A percentile compares a stretch with the other conserved stretches of the same genome.
Conservation (phyloP, 2,797 vertebrate genomes). For the Fratercula arctica region DNA sequence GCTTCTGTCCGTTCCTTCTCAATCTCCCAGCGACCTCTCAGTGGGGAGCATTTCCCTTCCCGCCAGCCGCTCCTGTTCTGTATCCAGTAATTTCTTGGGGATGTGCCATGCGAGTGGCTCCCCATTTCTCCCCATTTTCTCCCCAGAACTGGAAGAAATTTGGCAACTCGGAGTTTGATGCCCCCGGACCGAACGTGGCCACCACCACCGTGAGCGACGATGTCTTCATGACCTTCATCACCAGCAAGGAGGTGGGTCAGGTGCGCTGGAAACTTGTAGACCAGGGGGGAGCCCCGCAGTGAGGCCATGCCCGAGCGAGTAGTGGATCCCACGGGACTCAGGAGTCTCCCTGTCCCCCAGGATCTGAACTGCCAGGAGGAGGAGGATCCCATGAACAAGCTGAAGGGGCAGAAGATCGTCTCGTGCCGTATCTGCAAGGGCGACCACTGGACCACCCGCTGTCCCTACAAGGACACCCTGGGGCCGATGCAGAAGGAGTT, state of each 20-base stretch:
- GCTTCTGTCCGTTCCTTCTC: neutral
- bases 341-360: slow-evolving; percentile 56
- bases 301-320: fast-evolving
- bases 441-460: slow-evolving; percentile 97
- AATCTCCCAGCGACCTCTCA: fast-evolving
- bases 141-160: slow-evolving; percentile 97
- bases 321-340: fast-evolving
- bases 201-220: slow-evolving; percentile 97
- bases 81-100: fast-evolving
- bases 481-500: slow-evolving; percentile 99
- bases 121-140: neutral
- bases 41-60: fast-evolving
- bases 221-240: slow-evolving; percentile 97
- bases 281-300: fast-evolving
- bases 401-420: slow-evolving; percentile 97
- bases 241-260: slow-evolving; percentile 90
- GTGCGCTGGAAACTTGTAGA: fast-evolving
- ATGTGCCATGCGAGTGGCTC: too few species aligned
- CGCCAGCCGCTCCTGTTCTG: neutral
- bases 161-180: slow-evolving; percentile 91
- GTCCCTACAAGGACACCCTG: slow-evolving; percentile 96
- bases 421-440: slow-evolving; percentile 98
- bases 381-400: slow-evolving; percentile 97
- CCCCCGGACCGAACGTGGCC: slow-evolving; percentile 91
- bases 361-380: slow-evolving; percentile 94